These are phyloP conservation scores for Daphoenositta chrysoptera DNA, from an alignment of 2,113 vertebrate species.

Conservation along the genomic window DNA sequence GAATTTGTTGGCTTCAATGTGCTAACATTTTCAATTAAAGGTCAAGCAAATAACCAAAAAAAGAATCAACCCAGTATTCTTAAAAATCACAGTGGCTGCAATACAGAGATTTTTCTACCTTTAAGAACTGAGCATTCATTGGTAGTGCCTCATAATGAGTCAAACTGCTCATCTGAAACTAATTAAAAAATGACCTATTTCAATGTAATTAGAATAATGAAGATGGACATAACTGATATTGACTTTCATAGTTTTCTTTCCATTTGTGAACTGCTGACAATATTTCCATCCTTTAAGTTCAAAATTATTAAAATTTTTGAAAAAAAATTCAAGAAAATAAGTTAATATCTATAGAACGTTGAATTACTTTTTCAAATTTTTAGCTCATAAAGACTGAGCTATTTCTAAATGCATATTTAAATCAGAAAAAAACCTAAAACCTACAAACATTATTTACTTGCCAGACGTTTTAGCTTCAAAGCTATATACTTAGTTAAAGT, in stretches of 20 bases:
- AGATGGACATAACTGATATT: not conserved
- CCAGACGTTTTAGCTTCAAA: not conserved
- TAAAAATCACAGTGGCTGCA: not conserved
- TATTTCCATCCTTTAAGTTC: not conserved
- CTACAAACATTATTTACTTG: not conserved
- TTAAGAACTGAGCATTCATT: not conserved
- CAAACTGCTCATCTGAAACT: not conserved
- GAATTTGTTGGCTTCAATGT: not conserved
- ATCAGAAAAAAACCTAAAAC: not conserved
- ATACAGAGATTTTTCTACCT: not conserved
- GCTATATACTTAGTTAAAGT: not conserved
- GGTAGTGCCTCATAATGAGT: not conserved
- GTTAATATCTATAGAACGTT: not conserved
- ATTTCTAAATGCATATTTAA: not conserved
- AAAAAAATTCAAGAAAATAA: not conserved
- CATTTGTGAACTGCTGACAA: not conserved
- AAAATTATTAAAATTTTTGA: not conserved
- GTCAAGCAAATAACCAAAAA: fast-evolving
- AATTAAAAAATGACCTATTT: not conserved
- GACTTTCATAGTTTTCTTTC: not conserved
- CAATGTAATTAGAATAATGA: not conserved
- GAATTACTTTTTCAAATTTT: not conserved
- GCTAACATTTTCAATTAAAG: not conserved
- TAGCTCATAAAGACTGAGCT: not conserved
- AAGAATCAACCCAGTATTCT: fast-evolving